These are phyloP conservation scores for Nestor notabilis DNA, from an alignment of 2,113 vertebrate genomes.

Conservation along the genomic window DNA sequence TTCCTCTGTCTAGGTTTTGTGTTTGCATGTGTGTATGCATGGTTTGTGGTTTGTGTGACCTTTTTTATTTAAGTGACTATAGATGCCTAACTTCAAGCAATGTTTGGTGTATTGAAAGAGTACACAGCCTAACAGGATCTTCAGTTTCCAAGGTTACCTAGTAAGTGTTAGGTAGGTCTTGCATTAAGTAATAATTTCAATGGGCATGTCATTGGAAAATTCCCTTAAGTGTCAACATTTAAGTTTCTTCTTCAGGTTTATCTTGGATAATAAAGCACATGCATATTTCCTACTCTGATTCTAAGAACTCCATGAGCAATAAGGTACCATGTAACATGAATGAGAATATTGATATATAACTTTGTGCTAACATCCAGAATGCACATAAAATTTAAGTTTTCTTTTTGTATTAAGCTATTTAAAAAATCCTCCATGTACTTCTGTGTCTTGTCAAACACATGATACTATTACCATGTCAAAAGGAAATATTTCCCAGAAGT, in stretches of 20 bases:
- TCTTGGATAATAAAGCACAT: background rate
- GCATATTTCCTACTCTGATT: background rate
- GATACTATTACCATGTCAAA: background rate
- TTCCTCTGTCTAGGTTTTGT: background rate
- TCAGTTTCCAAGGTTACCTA: background rate
- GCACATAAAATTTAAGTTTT: background rate
- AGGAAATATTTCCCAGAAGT: background rate
- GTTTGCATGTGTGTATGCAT: rapidly evolving
- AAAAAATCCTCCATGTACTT: background rate
- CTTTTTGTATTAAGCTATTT: background rate
- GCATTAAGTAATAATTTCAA: background rate
- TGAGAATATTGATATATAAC: background rate
- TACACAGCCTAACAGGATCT: background rate
- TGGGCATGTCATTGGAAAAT: background rate
- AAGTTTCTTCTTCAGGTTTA: background rate
- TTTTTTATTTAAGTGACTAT: background rate
- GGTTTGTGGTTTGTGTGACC: rapidly evolving
- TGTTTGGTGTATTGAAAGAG: background rate
- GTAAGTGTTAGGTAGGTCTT: background rate
- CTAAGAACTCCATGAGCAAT: background rate
- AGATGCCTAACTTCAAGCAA: background rate
- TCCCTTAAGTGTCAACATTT: background rate
- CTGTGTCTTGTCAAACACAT: background rate
- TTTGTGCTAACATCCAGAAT: background rate
- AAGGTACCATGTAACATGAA: background rate